Base-by-base conservation (phyloP, 2,888 invertebrate genomes). In the Andrena minutula region DNA sequence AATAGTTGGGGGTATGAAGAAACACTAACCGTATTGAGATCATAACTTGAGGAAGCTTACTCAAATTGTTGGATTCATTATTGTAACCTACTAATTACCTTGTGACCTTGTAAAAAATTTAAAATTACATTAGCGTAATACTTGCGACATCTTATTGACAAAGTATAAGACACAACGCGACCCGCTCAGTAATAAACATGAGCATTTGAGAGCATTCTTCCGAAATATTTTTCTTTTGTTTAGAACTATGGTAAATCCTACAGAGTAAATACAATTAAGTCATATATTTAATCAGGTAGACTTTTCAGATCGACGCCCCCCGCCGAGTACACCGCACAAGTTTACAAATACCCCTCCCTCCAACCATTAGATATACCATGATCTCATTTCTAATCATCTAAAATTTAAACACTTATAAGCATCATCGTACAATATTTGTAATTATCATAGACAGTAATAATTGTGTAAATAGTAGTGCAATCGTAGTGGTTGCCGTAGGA, bases 261-360 rank as follows among this genome's bases (percentile, higher is more conserved):
- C 92, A 92, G 93, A 93, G 92, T 93, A 93, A 93, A 93, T 93
- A 93, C 91, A 93, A 93, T 93, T 93, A 93, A 93, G 92, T 91
- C 93, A 93, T 93, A 93, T 92, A 93, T 93, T 93, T 93, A 93
- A 93, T 93, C 93, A 93, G 93, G 93, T 93, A 93, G 92, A 93
- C 92, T 93, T 92, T 92, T 93, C 93, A 92, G 93, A 92, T 90
- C 88, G 86, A 88, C 88, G 90, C 92, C 93, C 92, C 92, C 90
- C 85, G 85, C 83, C 88, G 87, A 88, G 89, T 86, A 75, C 80
- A 81, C 41, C 81, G 74, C 76, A 88, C 86, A 80, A 75, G 64
- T 75, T 74, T 75, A 75, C 66, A 83, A 75, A 63, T 78, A 82
- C 79, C 86, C 85, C 83, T 89, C 86, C 90, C 90, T 91, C 91